Conservation (phyloP, 2,797 vertebrate genomes). For the Etheostoma nigrum region DNA sequence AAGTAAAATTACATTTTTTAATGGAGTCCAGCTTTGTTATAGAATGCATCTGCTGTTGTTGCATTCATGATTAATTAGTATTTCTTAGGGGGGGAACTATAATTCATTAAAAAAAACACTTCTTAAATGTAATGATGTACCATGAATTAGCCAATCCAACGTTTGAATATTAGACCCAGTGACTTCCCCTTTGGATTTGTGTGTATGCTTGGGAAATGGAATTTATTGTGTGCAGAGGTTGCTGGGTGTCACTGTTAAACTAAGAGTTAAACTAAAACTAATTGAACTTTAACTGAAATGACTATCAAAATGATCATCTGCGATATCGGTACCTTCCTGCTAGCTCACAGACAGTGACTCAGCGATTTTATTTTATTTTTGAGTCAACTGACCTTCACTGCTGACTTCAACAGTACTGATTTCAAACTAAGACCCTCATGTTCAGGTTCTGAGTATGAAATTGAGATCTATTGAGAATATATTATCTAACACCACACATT, state of each 20-base stretch:
- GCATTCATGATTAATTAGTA: constrained; percentile 52
- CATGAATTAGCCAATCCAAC: constrained; percentile 27
- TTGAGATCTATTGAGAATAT: not conserved
- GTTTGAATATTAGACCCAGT: constrained; percentile 12
- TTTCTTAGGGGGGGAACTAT: constrained; percentile 43
- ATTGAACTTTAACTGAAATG: constrained; percentile 1
- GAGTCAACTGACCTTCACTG: not conserved
- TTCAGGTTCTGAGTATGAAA: not conserved
- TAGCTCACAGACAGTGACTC: not conserved
- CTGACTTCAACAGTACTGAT: not conserved
- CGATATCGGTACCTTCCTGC: not conserved
- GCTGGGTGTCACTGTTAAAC: not conserved
- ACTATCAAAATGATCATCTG: not conserved
- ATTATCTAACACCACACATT: not conserved
- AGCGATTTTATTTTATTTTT: not conserved
- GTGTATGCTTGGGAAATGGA: constrained; percentile 1
- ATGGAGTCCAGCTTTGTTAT: constrained; percentile 46
- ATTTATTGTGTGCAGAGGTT: constrained; percentile 1
- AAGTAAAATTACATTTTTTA: constrained; percentile 52
- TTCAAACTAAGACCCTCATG: not conserved
- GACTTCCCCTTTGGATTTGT: constrained; percentile 1
- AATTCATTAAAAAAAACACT: constrained; percentile 43
- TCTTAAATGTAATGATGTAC: constrained; percentile 29
- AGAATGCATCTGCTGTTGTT: constrained; percentile 49
- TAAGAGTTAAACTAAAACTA: constrained; percentile 1